Evolutionary conservation across 2,888 invertebrate genomes (phyloP), one percentile per base, ranked within the genome.

Genomic region (Volucella zonaria): DNA sequence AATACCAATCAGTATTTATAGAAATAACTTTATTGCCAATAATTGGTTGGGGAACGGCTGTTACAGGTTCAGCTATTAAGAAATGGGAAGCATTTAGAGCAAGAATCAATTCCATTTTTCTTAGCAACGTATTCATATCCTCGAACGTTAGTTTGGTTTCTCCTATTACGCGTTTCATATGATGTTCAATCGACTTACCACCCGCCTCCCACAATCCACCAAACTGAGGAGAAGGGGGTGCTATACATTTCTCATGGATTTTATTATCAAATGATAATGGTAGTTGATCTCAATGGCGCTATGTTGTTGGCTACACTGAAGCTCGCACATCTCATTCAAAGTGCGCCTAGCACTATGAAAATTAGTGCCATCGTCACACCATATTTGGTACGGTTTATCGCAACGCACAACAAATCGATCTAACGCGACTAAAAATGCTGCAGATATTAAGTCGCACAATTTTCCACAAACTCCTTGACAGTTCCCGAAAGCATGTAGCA

Each of bases 351-450:
- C 62, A 1, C 67, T 43, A 4, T 40, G 64, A 40, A 64, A 64
- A 49, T 74, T 49, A 1, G 74, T 74, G 1, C 56, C 49, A 14
- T 64, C 64, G 23, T 64, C 56, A 11, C 73, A 62, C 62, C 47
- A 68, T 40, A 74, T 74, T 66, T 76, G 54, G 4, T 23, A 8
- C n/a, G 77, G 78, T 15, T 67, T 77, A 11, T 71, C 76, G 14
- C 76, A 56, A 14, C 67, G 64, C 40, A 15, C 18, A 0, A 49
- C 47, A 10, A 62, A 73, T 12, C 74, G 67, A 68, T 67, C 61
- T 10, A 82, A 18, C 8, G 77, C 68, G 10, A 58, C 14, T 3
- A 74, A 56, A 42, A 70, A 79, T 8, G 75, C 59, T 2, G n/a
- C 15, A 9, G 75, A 59, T 8, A 66, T 52, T 8, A 71, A 38